Evolutionary conservation across 2,113 vertebrate genomes (phyloP).

Genomic region (Leptobrachium ailaonicum): DNA sequence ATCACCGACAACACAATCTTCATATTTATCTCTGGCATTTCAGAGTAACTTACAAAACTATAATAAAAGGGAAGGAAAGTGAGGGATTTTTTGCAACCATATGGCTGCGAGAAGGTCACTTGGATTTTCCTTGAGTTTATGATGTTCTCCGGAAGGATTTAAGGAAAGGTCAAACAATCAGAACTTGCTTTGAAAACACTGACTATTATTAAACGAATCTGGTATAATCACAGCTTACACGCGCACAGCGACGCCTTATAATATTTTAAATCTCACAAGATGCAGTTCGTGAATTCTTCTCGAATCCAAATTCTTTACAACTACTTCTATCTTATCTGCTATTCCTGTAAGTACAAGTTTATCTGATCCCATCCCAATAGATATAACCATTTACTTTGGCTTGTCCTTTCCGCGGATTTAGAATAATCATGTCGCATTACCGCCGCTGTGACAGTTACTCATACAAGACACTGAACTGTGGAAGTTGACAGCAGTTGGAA

Average conservation of each 20-base stretch:
- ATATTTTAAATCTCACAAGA: neutral
- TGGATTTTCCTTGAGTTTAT: slow-evolving; percentile 22
- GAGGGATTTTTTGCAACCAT: neutral
- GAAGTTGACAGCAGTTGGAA: too few species aligned
- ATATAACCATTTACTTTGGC: slow-evolving; percentile 4
- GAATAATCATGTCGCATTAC: slow-evolving; percentile 16
- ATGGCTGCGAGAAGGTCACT: slow-evolving; percentile 23
- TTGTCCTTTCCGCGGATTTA: slow-evolving; percentile 14
- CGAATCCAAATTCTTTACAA: neutral
- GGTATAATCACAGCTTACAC: neutral
- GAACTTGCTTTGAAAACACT: slow-evolving; percentile 12
- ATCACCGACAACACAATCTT: slow-evolving; percentile 25
- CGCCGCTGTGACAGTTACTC: neutral
- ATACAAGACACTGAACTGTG: too few species aligned
- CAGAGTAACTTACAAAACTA: slow-evolving; percentile 20
- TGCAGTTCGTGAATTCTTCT: slow-evolving; percentile 5
- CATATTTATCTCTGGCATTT: slow-evolving; percentile 42
- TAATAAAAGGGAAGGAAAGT: slow-evolving; percentile 13
- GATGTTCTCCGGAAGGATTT: slow-evolving; percentile 27
- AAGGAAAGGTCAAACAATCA: slow-evolving; percentile 40
- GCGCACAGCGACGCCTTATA: slow-evolving; percentile 7
- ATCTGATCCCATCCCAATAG: slow-evolving; percentile 3
- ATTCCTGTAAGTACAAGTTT: neutral
- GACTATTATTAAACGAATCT: slow-evolving; percentile 1
- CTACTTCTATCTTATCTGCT: neutral